Percentiles rank a stretch among this genome's conserved stretches.
Conservation (phyloP, 2,113 vertebrate species). For the Gadus chalcogrammus region DNA sequence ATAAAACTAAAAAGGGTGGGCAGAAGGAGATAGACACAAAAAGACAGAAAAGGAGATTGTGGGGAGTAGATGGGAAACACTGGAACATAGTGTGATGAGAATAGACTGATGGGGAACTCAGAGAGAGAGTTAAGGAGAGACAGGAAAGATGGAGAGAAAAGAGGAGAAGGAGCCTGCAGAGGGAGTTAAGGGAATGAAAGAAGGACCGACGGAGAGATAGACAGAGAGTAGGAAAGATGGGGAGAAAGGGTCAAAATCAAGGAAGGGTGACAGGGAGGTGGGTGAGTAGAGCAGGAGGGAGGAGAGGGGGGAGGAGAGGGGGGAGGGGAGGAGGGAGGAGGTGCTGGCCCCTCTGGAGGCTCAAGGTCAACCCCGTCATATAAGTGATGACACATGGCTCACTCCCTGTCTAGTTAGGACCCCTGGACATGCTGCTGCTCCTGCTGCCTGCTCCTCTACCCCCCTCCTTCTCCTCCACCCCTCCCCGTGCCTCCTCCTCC, state of each 20-base stretch:
- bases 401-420: constrained; percentile 60
- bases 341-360: constrained; percentile 34
- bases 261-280: neutral
- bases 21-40: too few species aligned
- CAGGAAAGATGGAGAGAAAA: neutral
- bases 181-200: neutral
- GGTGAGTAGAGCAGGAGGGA: constrained; percentile 1
- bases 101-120: too few species aligned
- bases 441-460: neutral
- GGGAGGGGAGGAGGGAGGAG: neutral
- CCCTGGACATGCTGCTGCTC: neutral
- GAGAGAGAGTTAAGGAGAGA: too few species aligned
- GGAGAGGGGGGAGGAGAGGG: constrained; percentile 3
- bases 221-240: neutral
- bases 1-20: too few species aligned
- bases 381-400: constrained; percentile 73
- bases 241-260: neutral
- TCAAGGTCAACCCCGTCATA: constrained; percentile 75
- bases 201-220: neutral
- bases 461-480: neutral
- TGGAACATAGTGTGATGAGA: too few species aligned
- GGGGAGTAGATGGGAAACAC: too few species aligned
- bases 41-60: too few species aligned
- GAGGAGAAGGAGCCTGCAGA: neutral
- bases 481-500: neutral